Percentiles rank a stretch among this genome's conserved stretches.
phyloP scores from a whole-genome alignment of 2,113 vertebrate species.

The Empidonax alnorum region DNA sequence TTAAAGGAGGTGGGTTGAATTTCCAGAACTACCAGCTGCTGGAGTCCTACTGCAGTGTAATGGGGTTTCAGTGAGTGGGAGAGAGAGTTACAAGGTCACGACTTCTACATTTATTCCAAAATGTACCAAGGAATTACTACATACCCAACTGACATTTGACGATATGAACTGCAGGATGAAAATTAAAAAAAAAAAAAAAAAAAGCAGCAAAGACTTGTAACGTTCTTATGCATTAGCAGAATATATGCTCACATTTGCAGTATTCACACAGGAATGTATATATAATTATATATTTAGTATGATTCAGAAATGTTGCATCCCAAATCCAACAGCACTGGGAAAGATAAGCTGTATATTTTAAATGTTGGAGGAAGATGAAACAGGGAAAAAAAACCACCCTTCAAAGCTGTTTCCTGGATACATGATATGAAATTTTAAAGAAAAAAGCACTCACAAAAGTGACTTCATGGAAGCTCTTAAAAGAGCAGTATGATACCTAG shows the following conservation, averaged over 20 bases:
- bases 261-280: background rate
- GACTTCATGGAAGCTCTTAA: conserved; percentile 11
- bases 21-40: conserved; percentile 30
- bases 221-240: background rate
- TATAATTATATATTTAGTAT: background rate
- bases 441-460: conserved; percentile 16
- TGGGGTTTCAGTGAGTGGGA: background rate
- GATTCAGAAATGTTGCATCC: background rate
- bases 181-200: background rate
- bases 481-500: background rate
- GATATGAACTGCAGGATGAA: background rate
- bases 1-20: background rate
- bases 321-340: background rate
- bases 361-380: background rate
- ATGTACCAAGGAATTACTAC: conserved; percentile 34
- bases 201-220: background rate
- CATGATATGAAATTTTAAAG: background rate
- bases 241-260: background rate
- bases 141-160: background rate
- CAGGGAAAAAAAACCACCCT: background rate
- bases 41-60: conserved; percentile 55
- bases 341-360: background rate
- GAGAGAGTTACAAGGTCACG: conserved; percentile 64
- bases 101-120: conserved; percentile 48
- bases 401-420: background rate